These are phyloP conservation scores for Psephotus haematonotus DNA, from an alignment of 2,113 vertebrate genomes.

Conservation along the genomic window DNA sequence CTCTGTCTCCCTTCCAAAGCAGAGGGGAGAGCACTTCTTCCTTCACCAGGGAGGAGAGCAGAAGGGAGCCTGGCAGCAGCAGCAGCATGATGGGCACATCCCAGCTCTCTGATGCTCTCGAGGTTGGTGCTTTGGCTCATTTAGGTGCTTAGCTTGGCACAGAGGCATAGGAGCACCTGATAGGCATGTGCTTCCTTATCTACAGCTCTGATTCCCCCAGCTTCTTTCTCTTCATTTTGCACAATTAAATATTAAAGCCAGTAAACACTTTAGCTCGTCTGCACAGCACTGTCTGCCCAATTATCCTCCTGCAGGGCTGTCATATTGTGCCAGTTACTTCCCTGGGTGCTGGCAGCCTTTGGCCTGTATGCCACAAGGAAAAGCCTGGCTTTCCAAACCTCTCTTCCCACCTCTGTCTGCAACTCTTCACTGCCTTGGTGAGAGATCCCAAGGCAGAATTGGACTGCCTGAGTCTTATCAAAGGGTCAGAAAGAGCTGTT, in stretches of 20 bases:
- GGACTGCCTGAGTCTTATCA: background rate
- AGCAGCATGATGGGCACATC: background rate
- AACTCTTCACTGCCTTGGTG: background rate
- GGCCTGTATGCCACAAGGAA: rapidly evolving
- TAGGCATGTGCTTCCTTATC: background rate
- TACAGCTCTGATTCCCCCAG: background rate
- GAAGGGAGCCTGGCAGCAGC: background rate
- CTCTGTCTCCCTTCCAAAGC: background rate
- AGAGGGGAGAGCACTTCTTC: background rate
- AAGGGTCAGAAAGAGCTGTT: background rate
- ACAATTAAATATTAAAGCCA: conserved; percentile 74
- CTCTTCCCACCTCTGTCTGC: background rate
- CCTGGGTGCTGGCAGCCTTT: conserved; percentile 29
- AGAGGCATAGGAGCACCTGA: background rate
- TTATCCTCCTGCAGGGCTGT: conserved; percentile 50
- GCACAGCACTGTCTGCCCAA: conserved; percentile 41
- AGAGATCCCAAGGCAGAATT: background rate
- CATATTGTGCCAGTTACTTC: conserved; percentile 11
- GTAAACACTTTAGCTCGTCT: conserved; percentile 66
- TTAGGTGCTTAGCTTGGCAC: background rate
- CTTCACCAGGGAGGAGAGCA: background rate
- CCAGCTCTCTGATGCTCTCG: background rate
- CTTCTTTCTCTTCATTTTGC: conserved; percentile 59
- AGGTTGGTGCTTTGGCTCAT: background rate
- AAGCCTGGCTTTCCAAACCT: background rate